phyloP scores from a whole-genome alignment of 2,113 vertebrate genomes.

The Zosterops borbonicus region DNA sequence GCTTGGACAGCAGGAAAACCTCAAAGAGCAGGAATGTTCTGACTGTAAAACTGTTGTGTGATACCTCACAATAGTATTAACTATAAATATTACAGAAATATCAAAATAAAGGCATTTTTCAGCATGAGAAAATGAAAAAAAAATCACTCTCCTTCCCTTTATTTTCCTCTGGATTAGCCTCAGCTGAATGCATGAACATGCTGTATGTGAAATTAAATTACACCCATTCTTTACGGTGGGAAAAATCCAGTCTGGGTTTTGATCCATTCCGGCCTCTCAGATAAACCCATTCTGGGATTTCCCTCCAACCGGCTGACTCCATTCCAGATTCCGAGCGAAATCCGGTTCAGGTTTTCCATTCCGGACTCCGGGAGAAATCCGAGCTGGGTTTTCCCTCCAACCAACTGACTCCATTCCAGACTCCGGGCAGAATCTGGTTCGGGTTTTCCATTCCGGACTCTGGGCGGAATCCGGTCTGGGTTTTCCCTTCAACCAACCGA shows the following conservation, averaged over 20 bases:
- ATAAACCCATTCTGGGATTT: no score
- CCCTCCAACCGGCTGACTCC: no score
- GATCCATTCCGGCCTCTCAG: not conserved
- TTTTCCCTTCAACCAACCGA: rapidly evolving
- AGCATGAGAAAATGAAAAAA: not conserved
- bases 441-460: not conserved
- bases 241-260: not conserved
- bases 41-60: not conserved
- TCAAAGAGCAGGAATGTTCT: not conserved
- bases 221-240: rapidly evolving
- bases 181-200: rapidly evolving
- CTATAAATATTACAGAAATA: not conserved
- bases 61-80: not conserved
- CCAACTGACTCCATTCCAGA: not conserved
- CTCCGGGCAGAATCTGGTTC: rapidly evolving
- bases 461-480: rapidly evolving
- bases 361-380: not conserved
- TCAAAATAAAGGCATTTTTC: not conserved
- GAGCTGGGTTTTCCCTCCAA: rapidly evolving
- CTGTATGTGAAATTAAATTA: not conserved
- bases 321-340: rapidly evolving
- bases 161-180: not conserved
- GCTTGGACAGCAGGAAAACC: not conserved
- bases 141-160: not conserved
- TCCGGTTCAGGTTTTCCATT: not conserved